phyloP scores from a whole-genome alignment of 2,888 invertebrate species.

The Melieria crassipennis region DNA sequence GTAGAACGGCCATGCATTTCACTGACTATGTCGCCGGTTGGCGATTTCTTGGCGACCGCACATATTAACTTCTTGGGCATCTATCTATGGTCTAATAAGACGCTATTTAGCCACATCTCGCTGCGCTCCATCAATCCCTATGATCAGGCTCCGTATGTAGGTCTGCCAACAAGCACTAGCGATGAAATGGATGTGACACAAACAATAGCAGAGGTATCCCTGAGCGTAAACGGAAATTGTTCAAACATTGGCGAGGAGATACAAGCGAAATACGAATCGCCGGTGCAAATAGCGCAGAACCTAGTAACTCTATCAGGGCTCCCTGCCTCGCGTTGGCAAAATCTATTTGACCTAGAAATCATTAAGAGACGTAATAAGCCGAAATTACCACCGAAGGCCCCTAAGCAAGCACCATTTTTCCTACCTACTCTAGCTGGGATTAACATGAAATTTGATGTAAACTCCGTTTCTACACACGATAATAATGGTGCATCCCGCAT shows the following conservation, averaged over 20 bases:
- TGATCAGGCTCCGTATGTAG: slow-evolving; percentile 68
- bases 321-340: slow-evolving; percentile 90
- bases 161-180: slow-evolving; percentile 65
- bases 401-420: slow-evolving; percentile 95
- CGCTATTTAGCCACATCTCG: slow-evolving; percentile 83
- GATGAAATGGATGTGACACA: slow-evolving; percentile 58
- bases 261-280: slow-evolving; percentile 60
- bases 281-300: slow-evolving; percentile 67
- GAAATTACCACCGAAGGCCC: slow-evolving; percentile 80
- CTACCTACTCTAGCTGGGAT: slow-evolving; percentile 88
- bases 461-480: slow-evolving; percentile 56
- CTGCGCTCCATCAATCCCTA: slow-evolving; percentile 75
- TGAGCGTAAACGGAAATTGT: slow-evolving; percentile 54
- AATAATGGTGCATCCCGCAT: slow-evolving; percentile 67
- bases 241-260: slow-evolving; percentile 54
- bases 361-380: slow-evolving; percentile 92
- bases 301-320: slow-evolving; percentile 87
- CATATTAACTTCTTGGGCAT: slow-evolving; percentile 91
- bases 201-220: slow-evolving; percentile 57
- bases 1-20: slow-evolving; percentile 85
- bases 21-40: slow-evolving; percentile 88
- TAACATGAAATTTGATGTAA: slow-evolving; percentile 82
- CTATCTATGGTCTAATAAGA: slow-evolving; percentile 93
- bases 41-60: slow-evolving; percentile 88
- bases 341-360: slow-evolving; percentile 84